These are phyloP conservation scores for Eonycteris spelaea DNA, from an alignment of 2,113 vertebrate genomes.

Conservation along the genomic window DNA sequence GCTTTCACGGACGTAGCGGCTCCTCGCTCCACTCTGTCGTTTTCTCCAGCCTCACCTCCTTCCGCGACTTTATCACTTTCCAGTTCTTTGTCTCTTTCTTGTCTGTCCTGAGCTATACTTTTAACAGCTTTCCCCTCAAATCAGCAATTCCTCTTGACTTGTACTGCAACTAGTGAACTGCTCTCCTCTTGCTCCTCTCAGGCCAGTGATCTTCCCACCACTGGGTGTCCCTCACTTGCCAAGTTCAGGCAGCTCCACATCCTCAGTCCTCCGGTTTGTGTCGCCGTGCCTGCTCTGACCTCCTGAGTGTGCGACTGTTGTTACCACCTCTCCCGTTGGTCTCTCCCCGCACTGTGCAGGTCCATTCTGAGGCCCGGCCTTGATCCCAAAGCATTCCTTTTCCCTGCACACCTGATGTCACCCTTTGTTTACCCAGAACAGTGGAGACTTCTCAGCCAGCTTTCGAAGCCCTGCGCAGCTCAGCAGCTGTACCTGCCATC, in stretches of 20 bases:
- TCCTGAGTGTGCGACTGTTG: neutral
- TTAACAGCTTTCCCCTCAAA: neutral
- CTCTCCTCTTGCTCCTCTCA: neutral
- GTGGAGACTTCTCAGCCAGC: neutral
- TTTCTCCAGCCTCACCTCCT: neutral
- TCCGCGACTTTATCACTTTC: neutral
- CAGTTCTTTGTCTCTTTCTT: conserved; percentile 45
- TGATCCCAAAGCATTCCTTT: neutral
- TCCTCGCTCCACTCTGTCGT: neutral
- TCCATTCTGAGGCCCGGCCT: neutral
- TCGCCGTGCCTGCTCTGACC: neutral
- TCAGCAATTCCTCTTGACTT: neutral
- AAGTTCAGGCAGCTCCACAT: neutral
- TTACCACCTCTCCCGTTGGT: neutral
- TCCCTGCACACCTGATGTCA: neutral
- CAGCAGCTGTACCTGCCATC: neutral
- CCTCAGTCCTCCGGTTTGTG: neutral
- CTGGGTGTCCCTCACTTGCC: neutral
- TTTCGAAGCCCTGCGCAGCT: neutral
- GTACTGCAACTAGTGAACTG: neutral
- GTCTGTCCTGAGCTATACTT: neutral
- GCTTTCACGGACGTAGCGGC: neutral
- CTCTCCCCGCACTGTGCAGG: neutral
- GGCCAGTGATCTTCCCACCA: neutral
- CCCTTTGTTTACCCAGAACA: neutral